Base-by-base conservation (phyloP, 2,113 vertebrate species). In the Apistogramma diplotaenia region DNA sequence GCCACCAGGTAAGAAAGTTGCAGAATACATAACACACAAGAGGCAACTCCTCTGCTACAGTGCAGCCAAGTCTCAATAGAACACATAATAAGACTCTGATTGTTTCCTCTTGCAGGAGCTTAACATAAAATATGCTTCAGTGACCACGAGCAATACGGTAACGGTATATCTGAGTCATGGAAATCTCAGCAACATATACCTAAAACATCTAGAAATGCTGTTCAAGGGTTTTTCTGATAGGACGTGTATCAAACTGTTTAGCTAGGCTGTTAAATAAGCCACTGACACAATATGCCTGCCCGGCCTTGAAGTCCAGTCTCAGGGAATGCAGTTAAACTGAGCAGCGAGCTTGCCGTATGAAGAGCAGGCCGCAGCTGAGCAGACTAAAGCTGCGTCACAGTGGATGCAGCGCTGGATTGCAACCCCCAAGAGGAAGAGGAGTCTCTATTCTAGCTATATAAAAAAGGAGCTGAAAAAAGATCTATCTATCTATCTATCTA, bases 341-440 rank as follows among this genome's bases (percentile, higher is more conserved):
- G 83, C 62, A 29, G 37, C 54, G 3, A 23, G 74, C 57, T 84
- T 61, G 56, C 37, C 10, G 33, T 83, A 75, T 37, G 29, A 86
- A 51, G 51, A 87, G 57, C 58, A 90, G 92, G 89, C 92, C 87
- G 53, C 86, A 90, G 76, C 78, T 53, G 84, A 81, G 78, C 87
- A 74, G 65, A 82, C 75, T 70, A 51, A 79, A 92, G 90, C 92
- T 94, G 93, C 91, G 91, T 94, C 93, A 93, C 89, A 92, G 61
- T 85, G 85, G 88, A 92, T 93, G 90, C 91, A 83, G 86, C 43
- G 35, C 74, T 80, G 82, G 62, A 84, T 46, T 78, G 35, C 82
- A 71, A 73, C 74, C 85, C 89, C 78, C 77, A 80, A 65, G 77
- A 84, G 78, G 59, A 78, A 67, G 80, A 77, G 75, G 55, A 85